phyloP scores from a whole-genome alignment of 2,888 invertebrate genomes.

The Melinaea menophilus region DNA sequence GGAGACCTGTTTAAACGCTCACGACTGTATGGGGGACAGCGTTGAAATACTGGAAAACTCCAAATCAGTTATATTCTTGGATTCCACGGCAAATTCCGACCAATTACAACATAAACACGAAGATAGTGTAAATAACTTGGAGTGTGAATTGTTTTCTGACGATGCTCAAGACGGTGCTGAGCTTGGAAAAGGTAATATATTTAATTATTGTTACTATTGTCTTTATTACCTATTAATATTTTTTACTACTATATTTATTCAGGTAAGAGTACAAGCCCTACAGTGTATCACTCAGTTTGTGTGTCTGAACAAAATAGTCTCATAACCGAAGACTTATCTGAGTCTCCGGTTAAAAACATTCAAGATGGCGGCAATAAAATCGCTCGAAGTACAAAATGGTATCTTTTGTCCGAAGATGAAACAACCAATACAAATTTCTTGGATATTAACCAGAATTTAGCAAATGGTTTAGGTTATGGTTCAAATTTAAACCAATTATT shows the following conservation, averaged over 20 bases:
- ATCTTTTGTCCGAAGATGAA: constrained; percentile 63
- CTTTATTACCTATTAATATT: background rate
- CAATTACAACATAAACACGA: constrained; percentile 25
- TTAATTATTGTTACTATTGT: background rate
- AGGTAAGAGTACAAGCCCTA: constrained; percentile 4
- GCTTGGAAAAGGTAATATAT: constrained; percentile 20
- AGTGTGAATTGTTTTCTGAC: constrained; percentile 41
- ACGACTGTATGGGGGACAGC: constrained; percentile 59
- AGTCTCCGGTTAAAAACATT: constrained; percentile 17
- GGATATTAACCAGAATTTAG: constrained; percentile 27
- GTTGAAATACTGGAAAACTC: constrained; percentile 51
- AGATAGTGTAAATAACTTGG: constrained; percentile 29
- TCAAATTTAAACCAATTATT: constrained; percentile 59
- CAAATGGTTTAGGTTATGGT: constrained; percentile 33
- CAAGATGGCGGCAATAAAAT: constrained; percentile 3
- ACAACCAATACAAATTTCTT: constrained; percentile 41
- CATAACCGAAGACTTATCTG: constrained; percentile 63
- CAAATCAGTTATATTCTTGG: constrained; percentile 50
- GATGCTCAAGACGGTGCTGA: constrained; percentile 44
- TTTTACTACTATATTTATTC: background rate
- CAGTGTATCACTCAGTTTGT: constrained; percentile 16
- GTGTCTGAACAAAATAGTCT: constrained; percentile 45
- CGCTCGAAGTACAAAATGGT: constrained; percentile 48
- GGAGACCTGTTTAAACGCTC: constrained; percentile 60
- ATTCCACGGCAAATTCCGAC: constrained; percentile 37